Evolutionary conservation across 2,888 invertebrate species (phyloP), one percentile per base, ranked within the genome.

Genomic region (Drosophila acutilabella): DNA sequence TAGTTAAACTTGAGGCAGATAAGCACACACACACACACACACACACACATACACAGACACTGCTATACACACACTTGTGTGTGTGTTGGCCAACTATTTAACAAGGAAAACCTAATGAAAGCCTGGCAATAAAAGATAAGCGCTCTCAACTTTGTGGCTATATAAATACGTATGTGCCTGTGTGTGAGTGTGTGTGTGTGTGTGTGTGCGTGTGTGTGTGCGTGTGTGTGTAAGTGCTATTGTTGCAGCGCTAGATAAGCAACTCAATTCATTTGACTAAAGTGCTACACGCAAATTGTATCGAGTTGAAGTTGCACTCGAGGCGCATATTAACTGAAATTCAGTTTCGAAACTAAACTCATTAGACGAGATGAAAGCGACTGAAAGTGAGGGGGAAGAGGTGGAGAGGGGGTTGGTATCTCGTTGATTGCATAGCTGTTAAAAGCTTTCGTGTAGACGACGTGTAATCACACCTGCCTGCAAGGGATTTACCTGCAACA

Each of bases 91-190:
- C 50, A 67, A 70, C 73, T 73, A 67, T 80, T 80, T 71, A 60
- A 51, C 66, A 71, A 52, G 60, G 69, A 71, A 62, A 81, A 66
- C 66, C 70, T 74, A 81, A 87, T 87, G 88, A 80, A 80, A 75
- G 76, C 83, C 78, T 76, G 88, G 71, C 71, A 78, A 82, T 86
- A 82, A 88, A 86, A 88, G 89, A 86, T 86, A 86, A 86, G 80
- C 78, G 69, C 59, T 68, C 64, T 68, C 69, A 71, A 52, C 60
- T 51, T 40, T 71, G 41, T 67, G 57, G 42, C 33, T 64, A 44
- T 64, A 54, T 20, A 38, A 20, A 20, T 20, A 20, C 4, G 11
- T 7, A 51, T 20, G 42, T 41, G 44, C 23, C 30, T 4, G 33
- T 14, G 51, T 41, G 47, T 42, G 51, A 13, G 23, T 45, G 52